Evolutionary conservation across 1,140 invertebrate genomes (phyloP).

Genomic region (Drosophila takahashii): DNA sequence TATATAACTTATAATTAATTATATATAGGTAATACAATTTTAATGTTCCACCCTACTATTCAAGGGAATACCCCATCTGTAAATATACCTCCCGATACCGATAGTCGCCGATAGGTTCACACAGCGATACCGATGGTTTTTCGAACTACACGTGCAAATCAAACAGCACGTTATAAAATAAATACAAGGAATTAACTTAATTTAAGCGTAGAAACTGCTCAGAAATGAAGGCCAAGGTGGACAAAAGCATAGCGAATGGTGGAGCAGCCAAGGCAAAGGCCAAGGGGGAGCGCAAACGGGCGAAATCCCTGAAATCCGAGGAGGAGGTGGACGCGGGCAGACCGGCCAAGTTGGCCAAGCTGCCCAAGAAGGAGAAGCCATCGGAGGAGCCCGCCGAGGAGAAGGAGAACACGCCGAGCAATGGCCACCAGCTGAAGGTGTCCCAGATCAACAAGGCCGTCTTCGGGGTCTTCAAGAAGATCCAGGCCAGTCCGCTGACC

Average conservation of each 20-base stretch:
- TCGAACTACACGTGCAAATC: background rate
- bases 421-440: slow-evolving; percentile 4
- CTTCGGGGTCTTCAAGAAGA: slow-evolving; percentile 38
- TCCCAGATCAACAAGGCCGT: slow-evolving; percentile 48
- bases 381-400: slow-evolving; percentile 11
- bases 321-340: background rate
- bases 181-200: background rate
- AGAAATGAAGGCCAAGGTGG: slow-evolving; percentile 4
- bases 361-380: slow-evolving; percentile 1
- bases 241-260: slow-evolving; percentile 7
- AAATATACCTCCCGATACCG: too few species aligned
- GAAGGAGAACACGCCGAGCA: slow-evolving; percentile 28
- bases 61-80: too few species aligned
- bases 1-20: too few species aligned
- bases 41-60: too few species aligned
- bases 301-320: slow-evolving; percentile 9
- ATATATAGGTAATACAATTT: too few species aligned
- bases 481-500: slow-evolving; percentile 8
- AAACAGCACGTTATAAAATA: background rate
- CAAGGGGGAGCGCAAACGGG: slow-evolving; percentile 7
- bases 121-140: too few species aligned
- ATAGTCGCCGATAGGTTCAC: too few species aligned
- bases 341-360: slow-evolving; percentile 12
- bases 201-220: background rate
- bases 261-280: background rate